Percentiles rank a stretch among this genome's conserved stretches.
phyloP scores from a whole-genome alignment of 2,797 vertebrate species.

The Danio albolineatus region DNA sequence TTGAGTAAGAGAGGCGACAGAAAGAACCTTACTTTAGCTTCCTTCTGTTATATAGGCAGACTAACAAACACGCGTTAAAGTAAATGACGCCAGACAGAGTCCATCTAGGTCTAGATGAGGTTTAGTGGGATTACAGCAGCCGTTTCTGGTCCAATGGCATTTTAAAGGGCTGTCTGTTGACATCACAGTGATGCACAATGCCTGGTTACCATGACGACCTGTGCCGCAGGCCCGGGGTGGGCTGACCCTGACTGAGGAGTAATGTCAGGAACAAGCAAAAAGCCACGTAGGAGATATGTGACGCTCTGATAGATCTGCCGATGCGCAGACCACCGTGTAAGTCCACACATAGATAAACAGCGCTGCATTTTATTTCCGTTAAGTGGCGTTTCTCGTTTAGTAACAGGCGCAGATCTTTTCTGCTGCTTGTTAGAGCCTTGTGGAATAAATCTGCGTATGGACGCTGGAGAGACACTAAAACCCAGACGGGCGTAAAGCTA shows the following conservation, averaged over 20 bases:
- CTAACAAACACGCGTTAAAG: background rate
- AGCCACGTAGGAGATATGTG: background rate
- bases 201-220: slow-evolving; percentile 51
- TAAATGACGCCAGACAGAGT: background rate
- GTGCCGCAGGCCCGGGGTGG: slow-evolving; percentile 41
- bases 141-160: slow-evolving; percentile 29
- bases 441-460: slow-evolving; percentile 61
- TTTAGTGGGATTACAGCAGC: slow-evolving; percentile 38
- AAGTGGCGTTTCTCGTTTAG: slow-evolving; percentile 25
- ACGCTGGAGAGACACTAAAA: slow-evolving; percentile 11
- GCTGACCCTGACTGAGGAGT: slow-evolving; percentile 48
- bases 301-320: background rate
- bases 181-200: slow-evolving; percentile 42
- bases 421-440: slow-evolving; percentile 66
- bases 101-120: slow-evolving; percentile 1
- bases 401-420: slow-evolving; percentile 65
- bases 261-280: slow-evolving; percentile 22
- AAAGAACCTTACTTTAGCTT: background rate
- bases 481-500: slow-evolving; percentile 2
- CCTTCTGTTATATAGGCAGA: background rate
- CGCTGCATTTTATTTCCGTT: background rate
- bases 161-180: slow-evolving; percentile 25
- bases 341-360: background rate
- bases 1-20: background rate
- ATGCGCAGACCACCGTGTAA: background rate